Base-by-base conservation (phyloP, 2,113 vertebrate species). In the Xenotilapia caudafasciata region DNA sequence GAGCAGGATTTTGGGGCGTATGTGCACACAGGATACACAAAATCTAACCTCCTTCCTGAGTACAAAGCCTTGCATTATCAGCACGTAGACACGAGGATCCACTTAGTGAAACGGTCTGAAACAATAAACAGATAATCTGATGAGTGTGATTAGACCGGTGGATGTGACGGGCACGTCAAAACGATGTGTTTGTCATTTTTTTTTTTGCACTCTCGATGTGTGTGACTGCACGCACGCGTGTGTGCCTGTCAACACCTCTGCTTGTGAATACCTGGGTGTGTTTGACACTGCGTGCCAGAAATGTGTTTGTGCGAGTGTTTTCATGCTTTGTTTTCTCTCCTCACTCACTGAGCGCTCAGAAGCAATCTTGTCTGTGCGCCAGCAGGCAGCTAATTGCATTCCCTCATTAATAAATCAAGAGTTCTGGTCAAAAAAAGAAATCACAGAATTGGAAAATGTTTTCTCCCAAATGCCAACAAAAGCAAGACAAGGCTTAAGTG, bases 321-420 rank as follows among this genome's bases (percentile, higher is more conserved):
- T 80, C 60, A 82, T 60, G 80, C 89, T 93, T 93, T 93, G 91
- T 93, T 95, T 94, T 90, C 77, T 77, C 49, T 75, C 65, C 70
- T 85, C 80, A 82, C 73, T 89, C 80, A 77, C 58, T 88, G 82
- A 19, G 42, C 58, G 60, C 90, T 88, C 86, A 87, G 60, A 89
- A 92, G 75, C 85, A 62, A 85, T 70, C 77, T 90, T 82, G 92
- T 87, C 65, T 49, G 81, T 47, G 49, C 60, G 86, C 87, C 92
- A 90, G 83, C 5, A 21, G 89, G 89, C 80, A 83, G 89, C 88
- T 94, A 93, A 95, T 94, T 95, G 89, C 73, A 68, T 90, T 91
- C 82, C 79, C 83, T 91, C 86, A 92, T 94, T 94, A 93, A 93
- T 94, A 95, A 93, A 91, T 93, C 79, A 94, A 81, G 49, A 86